Conservation (phyloP, 2,888 invertebrate genomes). For the Leucoptera coffeella region DNA sequence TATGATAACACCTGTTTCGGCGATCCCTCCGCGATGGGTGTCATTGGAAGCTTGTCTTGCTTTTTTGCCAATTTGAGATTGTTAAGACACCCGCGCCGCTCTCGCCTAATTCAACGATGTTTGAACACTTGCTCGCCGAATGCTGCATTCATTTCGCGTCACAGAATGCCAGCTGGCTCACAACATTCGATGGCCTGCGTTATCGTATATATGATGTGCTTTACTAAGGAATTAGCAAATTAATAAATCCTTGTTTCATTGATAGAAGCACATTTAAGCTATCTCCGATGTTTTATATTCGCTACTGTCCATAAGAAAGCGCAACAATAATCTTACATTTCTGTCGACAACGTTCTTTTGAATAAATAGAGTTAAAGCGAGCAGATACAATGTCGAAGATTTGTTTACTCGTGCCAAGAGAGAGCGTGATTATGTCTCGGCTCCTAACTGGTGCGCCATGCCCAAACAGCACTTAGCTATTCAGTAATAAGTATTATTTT, state of each 20-base stretch:
- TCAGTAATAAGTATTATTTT: no score
- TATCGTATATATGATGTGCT: no score
- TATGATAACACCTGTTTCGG: conserved; percentile 54
- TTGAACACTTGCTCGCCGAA: conserved; percentile 16
- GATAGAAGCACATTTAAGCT: no score
- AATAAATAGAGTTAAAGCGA: conserved; percentile 45
- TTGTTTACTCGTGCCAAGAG: conserved; percentile 39
- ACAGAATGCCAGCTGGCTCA: no score
- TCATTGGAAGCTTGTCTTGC: conserved; percentile 41
- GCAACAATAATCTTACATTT: conserved; percentile 47
- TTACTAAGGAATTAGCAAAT: no score
- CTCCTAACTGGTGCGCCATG: no score
- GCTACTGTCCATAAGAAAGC: conserved; percentile 45
- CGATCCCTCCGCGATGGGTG: conserved; percentile 51
- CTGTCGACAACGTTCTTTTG: conserved; percentile 49
- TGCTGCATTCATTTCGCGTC: conserved; percentile 39
- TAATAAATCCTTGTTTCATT: no score
- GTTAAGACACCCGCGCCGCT: conserved; percentile 48
- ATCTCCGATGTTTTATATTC: no score
- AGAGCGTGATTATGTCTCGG: conserved; percentile 28
- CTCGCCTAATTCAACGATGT: conserved; percentile 48
- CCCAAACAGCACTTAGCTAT: no score
- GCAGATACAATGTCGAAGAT: conserved; percentile 48
- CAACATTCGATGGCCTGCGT: no score
- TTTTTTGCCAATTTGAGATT: conserved; percentile 52